Evolutionary conservation across 1,140 invertebrate species (phyloP).

Genomic region (Drosophila equinoxialis): DNA sequence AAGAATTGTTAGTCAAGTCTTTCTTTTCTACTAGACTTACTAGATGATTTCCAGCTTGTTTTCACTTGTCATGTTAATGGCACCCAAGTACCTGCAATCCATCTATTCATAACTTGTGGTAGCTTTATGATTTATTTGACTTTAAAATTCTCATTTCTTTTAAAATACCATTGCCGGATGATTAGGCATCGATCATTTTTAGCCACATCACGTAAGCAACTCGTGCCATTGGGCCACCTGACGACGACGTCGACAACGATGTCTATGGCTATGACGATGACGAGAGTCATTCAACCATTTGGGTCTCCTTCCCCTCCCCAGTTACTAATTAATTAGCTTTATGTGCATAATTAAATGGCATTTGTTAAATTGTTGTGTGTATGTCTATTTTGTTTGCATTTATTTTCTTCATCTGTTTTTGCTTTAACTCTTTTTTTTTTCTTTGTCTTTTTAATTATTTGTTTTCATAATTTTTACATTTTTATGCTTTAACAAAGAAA

Average conservation of each 20-base stretch:
- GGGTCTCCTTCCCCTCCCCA: not conserved
- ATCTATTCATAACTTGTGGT: not conserved
- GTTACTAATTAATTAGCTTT: slow-evolving; percentile 60
- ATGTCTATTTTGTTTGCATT: slow-evolving; percentile 24
- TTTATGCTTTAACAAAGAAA: not conserved
- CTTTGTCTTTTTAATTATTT: not conserved
- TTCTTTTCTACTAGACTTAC: no score
- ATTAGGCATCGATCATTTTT: slow-evolving; percentile 14
- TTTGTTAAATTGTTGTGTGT: slow-evolving; percentile 25
- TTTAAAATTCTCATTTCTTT: slow-evolving; percentile 6
- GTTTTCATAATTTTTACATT: slow-evolving; percentile 13
- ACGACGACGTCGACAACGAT: slow-evolving; percentile 26
- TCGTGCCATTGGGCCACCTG: slow-evolving; percentile 27
- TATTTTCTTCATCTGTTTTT: slow-evolving; percentile 17
- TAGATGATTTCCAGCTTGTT: no score
- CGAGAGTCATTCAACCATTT: slow-evolving; percentile 5
- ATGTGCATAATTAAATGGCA: slow-evolving; percentile 58
- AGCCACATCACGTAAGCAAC: slow-evolving; percentile 16
- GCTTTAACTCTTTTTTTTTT: not conserved
- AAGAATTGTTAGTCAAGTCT: no score
- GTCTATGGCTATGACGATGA: slow-evolving; percentile 3
- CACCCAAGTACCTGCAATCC: not conserved
- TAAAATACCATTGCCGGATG: not conserved
- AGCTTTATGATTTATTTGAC: slow-evolving; percentile 6
- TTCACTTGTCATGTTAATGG: not conserved